phyloP scores from a whole-genome alignment of 2,888 invertebrate species.

The Aleiodes testaceus region DNA sequence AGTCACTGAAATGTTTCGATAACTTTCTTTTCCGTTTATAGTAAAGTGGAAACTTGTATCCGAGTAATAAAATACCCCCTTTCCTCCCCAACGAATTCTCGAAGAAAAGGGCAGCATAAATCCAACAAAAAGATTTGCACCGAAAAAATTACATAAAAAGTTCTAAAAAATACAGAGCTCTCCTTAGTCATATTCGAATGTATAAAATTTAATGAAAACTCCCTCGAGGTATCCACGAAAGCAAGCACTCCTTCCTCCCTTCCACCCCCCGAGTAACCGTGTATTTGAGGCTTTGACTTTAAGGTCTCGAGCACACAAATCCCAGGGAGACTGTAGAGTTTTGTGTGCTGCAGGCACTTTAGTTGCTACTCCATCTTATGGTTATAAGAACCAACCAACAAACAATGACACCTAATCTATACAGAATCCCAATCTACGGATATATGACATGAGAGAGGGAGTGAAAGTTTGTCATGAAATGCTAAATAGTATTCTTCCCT shows the following conservation, averaged over 20 bases:
- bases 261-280: background rate
- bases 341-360: conserved; percentile 23
- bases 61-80: no score
- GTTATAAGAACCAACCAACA: conserved; percentile 5
- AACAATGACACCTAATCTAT: background rate
- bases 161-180: background rate
- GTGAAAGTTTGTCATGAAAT: conserved; percentile 59
- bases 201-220: conserved; percentile 21
- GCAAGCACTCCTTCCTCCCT: background rate
- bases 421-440: background rate
- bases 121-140: no score
- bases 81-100: no score
- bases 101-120: no score
- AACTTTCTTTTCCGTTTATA: no score
- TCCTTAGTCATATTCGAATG: conserved; percentile 2
- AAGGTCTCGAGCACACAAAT: conserved; percentile 15
- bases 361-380: conserved; percentile 14
- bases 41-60: no score
- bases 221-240: conserved; percentile 3
- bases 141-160: background rate
- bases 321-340: conserved; percentile 15
- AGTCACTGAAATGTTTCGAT: no score
- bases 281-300: conserved; percentile 15
- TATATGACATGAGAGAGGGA: conserved; percentile 23
- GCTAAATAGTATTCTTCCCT: conserved; percentile 55